Conservation (phyloP, 1,140 invertebrate species). For the Melitaea cinxia region DNA sequence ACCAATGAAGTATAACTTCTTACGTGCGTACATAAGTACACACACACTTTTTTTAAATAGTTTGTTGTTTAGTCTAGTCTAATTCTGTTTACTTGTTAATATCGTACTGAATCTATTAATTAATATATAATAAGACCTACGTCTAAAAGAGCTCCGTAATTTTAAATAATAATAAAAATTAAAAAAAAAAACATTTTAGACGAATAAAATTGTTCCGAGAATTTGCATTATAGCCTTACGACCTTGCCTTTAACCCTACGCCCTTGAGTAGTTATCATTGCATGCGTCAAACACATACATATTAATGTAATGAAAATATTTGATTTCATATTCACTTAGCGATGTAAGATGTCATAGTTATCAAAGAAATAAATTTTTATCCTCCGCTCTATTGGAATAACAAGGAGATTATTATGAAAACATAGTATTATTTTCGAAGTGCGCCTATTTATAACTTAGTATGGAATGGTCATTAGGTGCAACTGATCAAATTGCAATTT, state of each 20-base stretch:
- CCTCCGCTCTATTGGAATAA: constrained; percentile 21
- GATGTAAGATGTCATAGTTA: constrained; percentile 9
- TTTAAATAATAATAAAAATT: no score
- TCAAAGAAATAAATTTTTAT: constrained; percentile 23
- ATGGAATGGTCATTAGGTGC: constrained; percentile 28
- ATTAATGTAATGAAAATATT: constrained; percentile 13
- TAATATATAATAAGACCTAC: no score
- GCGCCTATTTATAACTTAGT: constrained; percentile 28
- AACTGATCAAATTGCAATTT: no score
- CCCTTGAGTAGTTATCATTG: background rate
- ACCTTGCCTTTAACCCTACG: background rate
- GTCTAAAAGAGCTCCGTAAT: no score
- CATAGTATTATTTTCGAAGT: constrained; percentile 21
- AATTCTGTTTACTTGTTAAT: no score
- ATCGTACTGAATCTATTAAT: no score
- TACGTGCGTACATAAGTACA: no score
- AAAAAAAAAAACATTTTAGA: background rate
- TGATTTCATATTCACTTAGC: constrained; percentile 18
- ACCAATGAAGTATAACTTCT: no score
- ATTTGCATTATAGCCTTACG: no score
- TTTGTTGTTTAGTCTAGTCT: no score
- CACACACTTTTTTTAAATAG: no score
- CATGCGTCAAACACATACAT: background rate
- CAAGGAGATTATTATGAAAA: constrained; percentile 19
- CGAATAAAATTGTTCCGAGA: no score